phyloP scores from a whole-genome alignment of 1,140 invertebrate species.

The Brachionus koreanus region DNA sequence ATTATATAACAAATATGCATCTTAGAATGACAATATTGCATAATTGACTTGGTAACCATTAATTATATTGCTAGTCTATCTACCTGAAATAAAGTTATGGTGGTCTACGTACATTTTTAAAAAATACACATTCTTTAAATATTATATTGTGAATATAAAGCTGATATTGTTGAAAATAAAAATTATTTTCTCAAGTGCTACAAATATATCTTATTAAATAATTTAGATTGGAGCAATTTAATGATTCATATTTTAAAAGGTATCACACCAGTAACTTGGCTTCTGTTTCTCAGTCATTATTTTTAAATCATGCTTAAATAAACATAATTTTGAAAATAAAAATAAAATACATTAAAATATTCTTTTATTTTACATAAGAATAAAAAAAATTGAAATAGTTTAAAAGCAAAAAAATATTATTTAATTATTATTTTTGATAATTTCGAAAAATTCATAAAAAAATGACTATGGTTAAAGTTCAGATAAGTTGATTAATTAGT shows the following conservation, averaged over 20 bases:
- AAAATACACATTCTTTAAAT: background rate
- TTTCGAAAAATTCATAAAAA: background rate
- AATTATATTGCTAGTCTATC: background rate
- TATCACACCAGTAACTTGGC: background rate
- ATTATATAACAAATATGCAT: background rate
- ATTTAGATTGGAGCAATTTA: too few relatives aligned
- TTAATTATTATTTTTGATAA: background rate
- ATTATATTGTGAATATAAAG: too few relatives aligned
- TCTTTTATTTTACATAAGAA: background rate
- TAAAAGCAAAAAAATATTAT: background rate
- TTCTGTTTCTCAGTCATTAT: background rate
- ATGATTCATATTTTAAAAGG: background rate
- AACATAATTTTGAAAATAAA: background rate
- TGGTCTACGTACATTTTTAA: background rate
- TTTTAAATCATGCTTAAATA: background rate
- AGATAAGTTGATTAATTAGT: background rate
- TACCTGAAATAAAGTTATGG: background rate
- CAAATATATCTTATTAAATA: too few relatives aligned
- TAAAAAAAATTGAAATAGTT: background rate
- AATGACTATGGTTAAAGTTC: background rate
- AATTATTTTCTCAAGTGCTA: too few relatives aligned
- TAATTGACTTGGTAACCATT: background rate
- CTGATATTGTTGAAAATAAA: too few relatives aligned
- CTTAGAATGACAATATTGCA: constrained; percentile 17
- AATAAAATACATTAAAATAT: background rate